Conservation (phyloP, 2,113 vertebrate species). For the zebrafish (Danio rerio) region DNA sequence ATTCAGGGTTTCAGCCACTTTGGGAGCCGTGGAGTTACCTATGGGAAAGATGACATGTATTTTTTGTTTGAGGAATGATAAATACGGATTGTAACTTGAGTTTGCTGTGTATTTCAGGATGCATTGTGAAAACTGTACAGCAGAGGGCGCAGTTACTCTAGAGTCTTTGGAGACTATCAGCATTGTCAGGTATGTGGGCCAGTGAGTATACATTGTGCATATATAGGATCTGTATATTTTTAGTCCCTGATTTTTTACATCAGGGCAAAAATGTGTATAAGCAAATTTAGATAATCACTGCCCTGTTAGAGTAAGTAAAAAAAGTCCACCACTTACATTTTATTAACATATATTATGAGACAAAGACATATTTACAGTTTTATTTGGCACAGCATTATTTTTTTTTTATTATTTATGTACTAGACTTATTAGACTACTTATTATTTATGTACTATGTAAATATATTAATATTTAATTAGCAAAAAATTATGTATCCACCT, state of each 20-base stretch:
- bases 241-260: background rate
- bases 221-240: slow-evolving; percentile 13
- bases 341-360: no score
- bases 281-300: background rate
- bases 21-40: slow-evolving; percentile 73
- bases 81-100: background rate
- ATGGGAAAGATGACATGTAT: background rate
- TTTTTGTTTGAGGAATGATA: background rate
- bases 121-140: background rate
- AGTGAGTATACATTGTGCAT: background rate
- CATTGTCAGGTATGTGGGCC: background rate
- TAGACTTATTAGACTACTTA: no score
- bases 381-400: no score
- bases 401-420: no score
- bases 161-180: background rate
- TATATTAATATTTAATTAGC: no score
- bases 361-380: no score
- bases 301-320: no score
- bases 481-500: no score
- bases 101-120: background rate
- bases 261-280: background rate
- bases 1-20: slow-evolving; percentile 73
- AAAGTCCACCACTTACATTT: no score
- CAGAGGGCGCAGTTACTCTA: background rate
- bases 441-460: no score